Evolutionary conservation across 1,140 invertebrate genomes (phyloP).

Genomic region (Trichomalopsis sarcophagae): DNA sequence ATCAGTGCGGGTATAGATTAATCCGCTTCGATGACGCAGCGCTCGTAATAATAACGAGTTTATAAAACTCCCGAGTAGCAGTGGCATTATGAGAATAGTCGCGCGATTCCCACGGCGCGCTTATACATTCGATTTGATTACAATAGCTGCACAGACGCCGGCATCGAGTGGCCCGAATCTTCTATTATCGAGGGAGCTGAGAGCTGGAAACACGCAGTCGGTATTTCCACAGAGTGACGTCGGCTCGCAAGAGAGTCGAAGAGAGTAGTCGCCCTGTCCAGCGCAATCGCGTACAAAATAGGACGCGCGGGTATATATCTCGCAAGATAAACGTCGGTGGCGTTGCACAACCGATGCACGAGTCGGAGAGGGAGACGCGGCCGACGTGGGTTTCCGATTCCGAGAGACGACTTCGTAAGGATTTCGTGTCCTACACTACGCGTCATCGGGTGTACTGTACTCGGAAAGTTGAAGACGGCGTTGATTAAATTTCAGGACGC

Average conservation of each 20-base stretch:
- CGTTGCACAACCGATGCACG: neutral
- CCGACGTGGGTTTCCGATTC: neutral
- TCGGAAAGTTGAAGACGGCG: neutral
- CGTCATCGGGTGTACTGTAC: neutral
- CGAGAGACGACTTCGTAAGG: neutral
- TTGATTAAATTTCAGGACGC: conserved; percentile 1
- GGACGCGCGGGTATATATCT: neutral
- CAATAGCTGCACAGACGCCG: neutral
- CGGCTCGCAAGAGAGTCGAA: too few relatives aligned
- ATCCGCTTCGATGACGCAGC: neutral
- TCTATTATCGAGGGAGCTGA: neutral
- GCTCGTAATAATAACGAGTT: neutral
- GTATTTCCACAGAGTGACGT: neutral
- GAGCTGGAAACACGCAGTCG: neutral
- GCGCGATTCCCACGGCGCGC: neutral
- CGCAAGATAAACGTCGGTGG: neutral
- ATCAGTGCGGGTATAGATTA: neutral
- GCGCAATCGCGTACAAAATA: neutral
- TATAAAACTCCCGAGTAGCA: neutral
- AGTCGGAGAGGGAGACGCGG: too few relatives aligned
- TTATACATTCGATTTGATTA: neutral
- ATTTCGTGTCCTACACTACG: neutral
- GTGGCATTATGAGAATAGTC: neutral
- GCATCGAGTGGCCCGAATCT: neutral
- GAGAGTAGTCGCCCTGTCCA: neutral